Evolutionary conservation across 2,888 invertebrate species (phyloP).

Genomic region (Pristionchus japonicus): DNA sequence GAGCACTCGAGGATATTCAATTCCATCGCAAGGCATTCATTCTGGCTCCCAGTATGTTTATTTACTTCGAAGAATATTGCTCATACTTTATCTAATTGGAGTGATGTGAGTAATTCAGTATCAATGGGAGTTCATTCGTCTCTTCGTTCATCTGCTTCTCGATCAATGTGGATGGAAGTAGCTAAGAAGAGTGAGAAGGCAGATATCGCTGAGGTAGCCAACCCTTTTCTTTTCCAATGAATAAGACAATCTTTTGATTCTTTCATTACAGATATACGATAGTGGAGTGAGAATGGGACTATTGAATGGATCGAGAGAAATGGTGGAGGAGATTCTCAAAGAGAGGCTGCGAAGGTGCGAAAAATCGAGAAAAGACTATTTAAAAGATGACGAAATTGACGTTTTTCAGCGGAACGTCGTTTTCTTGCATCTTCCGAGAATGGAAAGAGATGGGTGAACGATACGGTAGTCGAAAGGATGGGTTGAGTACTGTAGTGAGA

Average conservation of each 20-base stretch:
- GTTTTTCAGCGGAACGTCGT: background rate
- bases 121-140: background rate
- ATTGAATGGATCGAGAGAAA: background rate
- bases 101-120: background rate
- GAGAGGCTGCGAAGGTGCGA: background rate
- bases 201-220: background rate
- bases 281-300: conserved; percentile 1
- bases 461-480: background rate
- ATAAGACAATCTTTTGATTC: background rate
- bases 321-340: conserved; percentile 17
- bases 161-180: conserved; percentile 3
- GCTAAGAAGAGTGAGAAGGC: background rate
- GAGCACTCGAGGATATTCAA: background rate
- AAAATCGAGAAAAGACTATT: too few species aligned
- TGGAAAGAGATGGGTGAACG: background rate
- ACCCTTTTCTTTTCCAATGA: background rate
- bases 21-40: conserved; percentile 22
- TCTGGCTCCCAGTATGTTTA: background rate
- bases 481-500: conserved; percentile 28
- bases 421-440: background rate
- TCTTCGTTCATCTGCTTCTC: background rate
- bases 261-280: background rate
- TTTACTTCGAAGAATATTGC: background rate
- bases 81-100: too few species aligned
- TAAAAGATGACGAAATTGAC: background rate